Evolutionary conservation across 1,140 invertebrate genomes (phyloP), one percentile per base, ranked within the genome.

Genomic region (Cotesia typhae): DNA sequence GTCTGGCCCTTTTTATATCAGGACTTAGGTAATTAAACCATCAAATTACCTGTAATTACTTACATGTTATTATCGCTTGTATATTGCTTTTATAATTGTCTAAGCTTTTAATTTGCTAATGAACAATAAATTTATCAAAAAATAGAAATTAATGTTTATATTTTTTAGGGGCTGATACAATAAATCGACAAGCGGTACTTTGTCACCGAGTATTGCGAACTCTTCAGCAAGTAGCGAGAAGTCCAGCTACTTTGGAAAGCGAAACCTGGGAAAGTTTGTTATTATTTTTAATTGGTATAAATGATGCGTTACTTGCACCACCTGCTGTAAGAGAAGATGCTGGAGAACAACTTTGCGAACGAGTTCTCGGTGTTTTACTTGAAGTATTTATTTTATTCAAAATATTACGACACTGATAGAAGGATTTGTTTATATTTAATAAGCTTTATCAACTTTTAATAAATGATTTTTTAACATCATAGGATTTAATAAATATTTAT

Each of bases 161-260:
- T 74, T 84, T 28, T 85, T 3, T 81, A 96, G 95, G 93, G 75
- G 89, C 92, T 57, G 95, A 97, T 84, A 92, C 93, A 5, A 96
- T 97, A 61, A 97, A 96, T 81, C 90, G 95, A 75, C 97, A 99
- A 88, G 96, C 96, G 1, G 93, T 98, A 1, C 88, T 98, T 0
- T 99, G 97, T 88, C 97, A 99, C 84, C 90, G 97, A 76, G 96
- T 98, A 6, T 85, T 99, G 38, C 89, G 97, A 57, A 95, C 95
- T 4, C 88, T 98, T 1, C 95, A 98, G 82, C 91, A 92, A 81
- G 91, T 97, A 4, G 94, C 95, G n/a, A 92, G 94, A 80, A 90
- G 91, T 59, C 96, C 95, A 0, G 89, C 89, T 68, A 88, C 89
- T 60, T 89, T 99, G 75, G 93, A 94, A 52, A 88, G 92, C 61